Conservation (phyloP, 2,113 vertebrate genomes). For the Notarius lentiginosus region DNA sequence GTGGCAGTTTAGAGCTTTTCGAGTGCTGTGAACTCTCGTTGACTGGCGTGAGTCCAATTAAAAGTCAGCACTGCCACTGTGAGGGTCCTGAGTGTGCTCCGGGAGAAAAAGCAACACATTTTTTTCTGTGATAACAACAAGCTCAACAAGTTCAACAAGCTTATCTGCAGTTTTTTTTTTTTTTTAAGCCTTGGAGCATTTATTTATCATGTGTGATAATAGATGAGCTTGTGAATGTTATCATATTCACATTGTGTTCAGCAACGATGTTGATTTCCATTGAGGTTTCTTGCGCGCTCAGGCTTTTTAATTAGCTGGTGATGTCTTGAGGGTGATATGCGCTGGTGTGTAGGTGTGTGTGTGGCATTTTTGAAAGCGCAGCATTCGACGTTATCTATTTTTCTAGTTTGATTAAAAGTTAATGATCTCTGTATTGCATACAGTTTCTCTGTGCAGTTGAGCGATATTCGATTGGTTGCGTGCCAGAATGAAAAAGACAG, state of each 20-base stretch:
- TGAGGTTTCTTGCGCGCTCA: neutral
- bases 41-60: slow-evolving; percentile 23
- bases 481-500: neutral
- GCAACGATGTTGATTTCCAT: slow-evolving; percentile 27
- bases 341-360: neutral
- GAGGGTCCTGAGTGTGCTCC: neutral
- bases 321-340: slow-evolving; percentile 21
- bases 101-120: neutral
- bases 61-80: slow-evolving; percentile 5
- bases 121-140: neutral
- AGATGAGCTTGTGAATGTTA: slow-evolving; percentile 31
- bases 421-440: neutral
- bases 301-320: slow-evolving; percentile 34
- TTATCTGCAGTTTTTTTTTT: neutral
- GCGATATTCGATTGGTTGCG: neutral
- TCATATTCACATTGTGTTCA: slow-evolving; percentile 25
- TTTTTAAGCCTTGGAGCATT: neutral
- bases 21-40: slow-evolving; percentile 6
- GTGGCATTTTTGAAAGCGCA: neutral
- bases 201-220: neutral
- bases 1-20: neutral
- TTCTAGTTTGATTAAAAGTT: slow-evolving; percentile 26
- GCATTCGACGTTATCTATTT: slow-evolving; percentile 23
- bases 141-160: neutral
- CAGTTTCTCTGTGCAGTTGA: neutral